Evolutionary conservation across 2,888 invertebrate species (phyloP).

Genomic region (Eupsilia transversa): DNA sequence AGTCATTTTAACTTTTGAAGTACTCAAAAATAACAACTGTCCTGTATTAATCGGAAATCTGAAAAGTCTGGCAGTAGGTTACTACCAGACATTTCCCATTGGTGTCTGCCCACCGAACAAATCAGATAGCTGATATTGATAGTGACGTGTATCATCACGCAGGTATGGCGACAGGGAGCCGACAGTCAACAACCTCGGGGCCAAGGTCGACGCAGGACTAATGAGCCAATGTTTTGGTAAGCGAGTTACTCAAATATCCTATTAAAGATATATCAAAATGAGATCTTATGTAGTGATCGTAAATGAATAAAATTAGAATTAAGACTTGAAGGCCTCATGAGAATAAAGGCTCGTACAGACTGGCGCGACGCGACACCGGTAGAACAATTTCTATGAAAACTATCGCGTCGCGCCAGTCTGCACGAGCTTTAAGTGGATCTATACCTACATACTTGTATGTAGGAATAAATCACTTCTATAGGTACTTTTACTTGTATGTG

Average conservation of each 20-base stretch:
- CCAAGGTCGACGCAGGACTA: conserved; percentile 87
- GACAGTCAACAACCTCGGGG: conserved; percentile 87
- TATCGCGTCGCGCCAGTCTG: too few relatives aligned
- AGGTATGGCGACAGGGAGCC: conserved; percentile 87
- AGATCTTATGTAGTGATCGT: background rate
- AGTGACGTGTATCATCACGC: conserved; percentile 31
- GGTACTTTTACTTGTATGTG: too few relatives aligned
- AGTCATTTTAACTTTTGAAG: too few relatives aligned
- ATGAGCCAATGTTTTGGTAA: conserved; percentile 89
- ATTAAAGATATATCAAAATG: background rate
- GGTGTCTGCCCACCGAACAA: background rate
- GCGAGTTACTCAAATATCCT: conserved; percentile 43
- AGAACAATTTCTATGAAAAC: too few relatives aligned
- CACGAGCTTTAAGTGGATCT: too few relatives aligned
- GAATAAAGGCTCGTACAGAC: too few relatives aligned
- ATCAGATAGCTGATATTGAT: conserved; percentile 18
- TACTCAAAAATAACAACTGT: background rate
- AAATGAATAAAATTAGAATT: background rate
- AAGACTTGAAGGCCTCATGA: background rate
- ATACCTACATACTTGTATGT: background rate
- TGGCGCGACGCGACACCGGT: too few relatives aligned
- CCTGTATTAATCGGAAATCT: background rate
- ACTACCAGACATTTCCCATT: background rate
- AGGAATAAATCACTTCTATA: too few relatives aligned
- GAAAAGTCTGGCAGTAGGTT: too few relatives aligned